Percentiles rank a stretch among this genome's conserved stretches.
These are phyloP conservation scores for Apostichopus japonicus DNA, from an alignment of 35 echinoderm and acorn worm species.

Conservation along the genomic window DNA sequence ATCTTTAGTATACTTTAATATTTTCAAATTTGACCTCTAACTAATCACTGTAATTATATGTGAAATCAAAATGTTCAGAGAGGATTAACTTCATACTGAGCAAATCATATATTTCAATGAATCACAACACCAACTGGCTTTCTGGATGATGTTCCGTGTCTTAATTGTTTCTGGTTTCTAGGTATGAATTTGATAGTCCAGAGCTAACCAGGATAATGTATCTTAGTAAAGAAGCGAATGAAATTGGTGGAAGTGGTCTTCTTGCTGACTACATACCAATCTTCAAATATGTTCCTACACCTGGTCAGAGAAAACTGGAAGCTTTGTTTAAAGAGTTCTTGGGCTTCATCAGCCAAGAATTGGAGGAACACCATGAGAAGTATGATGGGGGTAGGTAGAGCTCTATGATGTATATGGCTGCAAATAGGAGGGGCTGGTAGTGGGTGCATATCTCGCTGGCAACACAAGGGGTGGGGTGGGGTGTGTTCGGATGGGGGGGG, in stretches of 20 bases:
- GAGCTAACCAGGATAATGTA: background rate
- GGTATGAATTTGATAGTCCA: background rate
- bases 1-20: background rate
- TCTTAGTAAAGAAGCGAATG: background rate
- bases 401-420: background rate
- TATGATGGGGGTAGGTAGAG: background rate
- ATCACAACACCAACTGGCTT: background rate
- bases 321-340: background rate
- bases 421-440: background rate
- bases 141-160: background rate
- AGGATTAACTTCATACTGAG: background rate
- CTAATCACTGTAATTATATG: background rate
- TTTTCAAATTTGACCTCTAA: background rate
- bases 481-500: too few relatives aligned
- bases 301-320: background rate
- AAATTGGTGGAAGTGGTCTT: background rate
- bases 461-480: too few relatives aligned
- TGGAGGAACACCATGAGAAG: background rate
- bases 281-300: background rate
- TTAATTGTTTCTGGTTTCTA: background rate
- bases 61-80: background rate
- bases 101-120: background rate
- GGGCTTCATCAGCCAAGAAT: background rate
- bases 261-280: background rate
- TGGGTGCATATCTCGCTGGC: too few relatives aligned